phyloP scores from a whole-genome alignment of 2,888 invertebrate species.

The Perithous albicinctus region DNA sequence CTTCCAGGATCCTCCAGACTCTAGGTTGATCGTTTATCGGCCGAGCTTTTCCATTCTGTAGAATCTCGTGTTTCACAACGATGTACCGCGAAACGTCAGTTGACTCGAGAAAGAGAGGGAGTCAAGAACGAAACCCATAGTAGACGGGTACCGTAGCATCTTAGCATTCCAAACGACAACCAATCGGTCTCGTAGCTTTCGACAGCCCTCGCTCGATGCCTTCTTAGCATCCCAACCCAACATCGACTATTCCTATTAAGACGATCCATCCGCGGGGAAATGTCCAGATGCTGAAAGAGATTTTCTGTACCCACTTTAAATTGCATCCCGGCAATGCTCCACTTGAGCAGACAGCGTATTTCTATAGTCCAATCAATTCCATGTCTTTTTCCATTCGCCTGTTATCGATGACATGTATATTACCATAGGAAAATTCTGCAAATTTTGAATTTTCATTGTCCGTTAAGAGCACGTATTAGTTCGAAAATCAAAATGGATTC shows the following conservation, averaged over 20 bases:
- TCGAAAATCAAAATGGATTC: neutral
- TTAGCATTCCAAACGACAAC: conserved; percentile 61
- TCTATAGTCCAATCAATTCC: conserved; percentile 4
- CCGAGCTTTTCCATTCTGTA: conserved; percentile 51
- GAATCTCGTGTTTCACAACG: conserved; percentile 38
- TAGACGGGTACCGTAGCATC: conserved; percentile 19
- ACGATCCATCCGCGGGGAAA: conserved; percentile 66
- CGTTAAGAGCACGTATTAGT: too few relatives aligned
- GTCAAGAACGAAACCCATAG: conserved; percentile 20
- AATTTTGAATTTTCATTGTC: neutral
- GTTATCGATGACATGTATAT: neutral
- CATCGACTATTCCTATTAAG: conserved; percentile 68
- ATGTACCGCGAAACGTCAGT: conserved; percentile 1
- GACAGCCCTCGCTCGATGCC: conserved; percentile 56
- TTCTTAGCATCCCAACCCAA: conserved; percentile 2
- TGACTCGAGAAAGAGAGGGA: conserved; percentile 1
- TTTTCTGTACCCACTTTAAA: conserved; percentile 40
- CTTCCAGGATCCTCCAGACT: conserved; percentile 50
- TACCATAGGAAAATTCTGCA: neutral
- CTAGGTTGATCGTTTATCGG: conserved; percentile 50
- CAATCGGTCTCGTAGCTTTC: conserved; percentile 60
- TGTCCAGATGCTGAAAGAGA: conserved; percentile 35
- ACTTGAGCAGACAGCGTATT: neutral
- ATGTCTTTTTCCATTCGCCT: neutral
- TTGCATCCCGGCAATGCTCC: conserved; percentile 16